Evolutionary conservation across 2,113 vertebrate genomes (phyloP).

Genomic region (Pelobates fuscus): DNA sequence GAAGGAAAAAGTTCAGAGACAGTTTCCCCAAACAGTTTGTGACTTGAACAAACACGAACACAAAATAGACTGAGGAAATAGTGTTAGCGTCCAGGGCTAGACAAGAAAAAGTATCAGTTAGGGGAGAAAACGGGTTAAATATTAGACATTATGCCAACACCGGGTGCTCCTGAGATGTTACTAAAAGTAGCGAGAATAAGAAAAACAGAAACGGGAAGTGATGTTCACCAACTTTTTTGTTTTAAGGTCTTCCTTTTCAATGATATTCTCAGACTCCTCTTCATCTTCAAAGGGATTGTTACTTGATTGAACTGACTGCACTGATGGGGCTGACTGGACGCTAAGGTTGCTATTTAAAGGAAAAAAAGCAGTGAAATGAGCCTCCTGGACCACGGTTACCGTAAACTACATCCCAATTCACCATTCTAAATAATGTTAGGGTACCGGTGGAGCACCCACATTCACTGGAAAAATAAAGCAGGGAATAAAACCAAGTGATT

Average conservation of each 20-base stretch:
- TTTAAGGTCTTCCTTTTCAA: conserved; percentile 88
- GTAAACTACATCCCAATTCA: too few species aligned
- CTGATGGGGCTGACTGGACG: conserved; percentile 75
- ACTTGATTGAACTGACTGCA: conserved; percentile 77
- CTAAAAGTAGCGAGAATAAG: neutral
- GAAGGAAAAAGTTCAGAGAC: neutral
- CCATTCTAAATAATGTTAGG: too few species aligned
- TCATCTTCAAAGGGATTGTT: conserved; percentile 96
- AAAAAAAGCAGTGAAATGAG: conserved; percentile 32
- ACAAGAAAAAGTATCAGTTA: conserved; percentile 4
- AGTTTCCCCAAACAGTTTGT: neutral
- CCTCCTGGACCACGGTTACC: too few species aligned
- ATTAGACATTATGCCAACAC: neutral
- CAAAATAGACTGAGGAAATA: neutral
- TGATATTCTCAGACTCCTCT: conserved; percentile 82
- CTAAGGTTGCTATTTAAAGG: conserved; percentile 83
- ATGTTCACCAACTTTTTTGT: conserved; percentile 93
- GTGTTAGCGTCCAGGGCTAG: conserved; percentile 30
- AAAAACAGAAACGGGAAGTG: conserved; percentile 47
- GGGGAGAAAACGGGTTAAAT: neutral
- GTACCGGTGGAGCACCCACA: too few species aligned
- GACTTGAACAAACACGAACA: neutral
- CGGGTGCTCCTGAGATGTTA: neutral
- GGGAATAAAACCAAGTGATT: too few species aligned
- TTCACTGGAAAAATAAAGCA: too few species aligned